Conservation (phyloP, 2,888 invertebrate species). For the Cataglyphis albicans region DNA sequence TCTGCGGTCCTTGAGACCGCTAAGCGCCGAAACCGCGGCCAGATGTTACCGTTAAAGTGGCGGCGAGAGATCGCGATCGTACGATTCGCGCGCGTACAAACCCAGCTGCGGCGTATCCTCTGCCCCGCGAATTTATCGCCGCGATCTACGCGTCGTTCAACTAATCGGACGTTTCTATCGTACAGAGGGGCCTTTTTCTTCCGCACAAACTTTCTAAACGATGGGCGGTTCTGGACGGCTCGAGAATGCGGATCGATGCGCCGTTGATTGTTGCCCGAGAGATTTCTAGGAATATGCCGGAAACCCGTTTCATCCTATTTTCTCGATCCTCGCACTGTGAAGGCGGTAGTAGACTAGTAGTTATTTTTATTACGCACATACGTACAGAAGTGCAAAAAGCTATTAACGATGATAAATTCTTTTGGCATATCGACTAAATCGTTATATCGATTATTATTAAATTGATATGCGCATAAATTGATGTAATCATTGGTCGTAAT, state of each 20-base stretch:
- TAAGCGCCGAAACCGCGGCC: conserved; percentile 84
- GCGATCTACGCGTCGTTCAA: conserved; percentile 81
- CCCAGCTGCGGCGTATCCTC: conserved; percentile 65
- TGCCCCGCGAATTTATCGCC: conserved; percentile 79
- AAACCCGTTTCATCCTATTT: conserved; percentile 12
- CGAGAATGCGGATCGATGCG: conserved; percentile 30
- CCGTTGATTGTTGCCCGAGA: conserved; percentile 25
- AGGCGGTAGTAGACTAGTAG: neutral
- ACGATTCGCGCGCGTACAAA: conserved; percentile 59
- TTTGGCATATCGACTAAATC: neutral
- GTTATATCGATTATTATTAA: neutral
- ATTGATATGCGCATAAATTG: neutral
- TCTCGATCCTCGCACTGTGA: neutral
- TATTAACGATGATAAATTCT: neutral
- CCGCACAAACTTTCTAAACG: conserved; percentile 56
- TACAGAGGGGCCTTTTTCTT: conserved; percentile 54
- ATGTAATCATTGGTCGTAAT: neutral
- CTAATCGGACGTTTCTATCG: conserved; percentile 81
- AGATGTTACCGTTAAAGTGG: conserved; percentile 79
- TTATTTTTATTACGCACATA: neutral
- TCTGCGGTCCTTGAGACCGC: conserved; percentile 78
- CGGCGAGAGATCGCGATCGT: conserved; percentile 74
- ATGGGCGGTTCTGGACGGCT: conserved; percentile 36
- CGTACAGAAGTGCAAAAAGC: neutral
- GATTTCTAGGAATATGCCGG: conserved; percentile 36